Evolutionary conservation across 2,888 invertebrate species (phyloP).

Genomic region (Mongoloraphidia duomilia): DNA sequence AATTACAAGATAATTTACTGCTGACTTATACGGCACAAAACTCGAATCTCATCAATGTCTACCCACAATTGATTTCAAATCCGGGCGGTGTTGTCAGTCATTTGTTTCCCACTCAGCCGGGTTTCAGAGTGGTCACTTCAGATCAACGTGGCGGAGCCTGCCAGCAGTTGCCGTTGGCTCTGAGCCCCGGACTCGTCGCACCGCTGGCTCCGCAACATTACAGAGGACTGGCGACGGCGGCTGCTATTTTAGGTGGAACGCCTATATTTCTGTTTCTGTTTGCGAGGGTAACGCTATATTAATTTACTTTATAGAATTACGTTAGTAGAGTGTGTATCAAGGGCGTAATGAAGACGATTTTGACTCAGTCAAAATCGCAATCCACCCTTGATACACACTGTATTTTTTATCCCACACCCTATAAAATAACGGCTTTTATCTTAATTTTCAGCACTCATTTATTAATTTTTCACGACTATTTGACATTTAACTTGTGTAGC

Average conservation of each 20-base stretch:
- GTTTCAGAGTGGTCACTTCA: conserved; percentile 29
- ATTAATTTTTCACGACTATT: too few species aligned
- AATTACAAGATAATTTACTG: conserved; percentile 44
- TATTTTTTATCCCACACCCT: too few species aligned
- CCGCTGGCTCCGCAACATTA: conserved; percentile 33
- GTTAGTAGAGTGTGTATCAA: neutral
- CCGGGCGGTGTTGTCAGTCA: conserved; percentile 27
- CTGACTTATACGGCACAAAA: conserved; percentile 47
- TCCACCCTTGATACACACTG: too few species aligned
- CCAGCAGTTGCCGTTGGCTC: conserved; percentile 8
- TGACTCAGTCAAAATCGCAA: too few species aligned
- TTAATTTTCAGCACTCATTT: too few species aligned
- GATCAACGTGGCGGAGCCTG: conserved; percentile 23
- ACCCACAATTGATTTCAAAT: conserved; percentile 30
- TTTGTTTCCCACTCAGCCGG: conserved; percentile 29
- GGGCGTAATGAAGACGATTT: too few species aligned
- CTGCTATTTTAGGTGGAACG: conserved; percentile 45
- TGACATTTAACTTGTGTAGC: too few species aligned
- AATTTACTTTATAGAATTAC: neutral
- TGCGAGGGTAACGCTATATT: conserved; percentile 38
- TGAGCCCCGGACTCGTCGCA: conserved; percentile 19
- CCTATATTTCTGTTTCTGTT: conserved; percentile 50
- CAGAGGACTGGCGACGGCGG: conserved; percentile 38
- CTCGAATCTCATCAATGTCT: conserved; percentile 36
- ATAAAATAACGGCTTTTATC: too few species aligned